Evolutionary conservation across 2,797 vertebrate species (phyloP).

Genomic region (Syngnathus rostellatus): DNA sequence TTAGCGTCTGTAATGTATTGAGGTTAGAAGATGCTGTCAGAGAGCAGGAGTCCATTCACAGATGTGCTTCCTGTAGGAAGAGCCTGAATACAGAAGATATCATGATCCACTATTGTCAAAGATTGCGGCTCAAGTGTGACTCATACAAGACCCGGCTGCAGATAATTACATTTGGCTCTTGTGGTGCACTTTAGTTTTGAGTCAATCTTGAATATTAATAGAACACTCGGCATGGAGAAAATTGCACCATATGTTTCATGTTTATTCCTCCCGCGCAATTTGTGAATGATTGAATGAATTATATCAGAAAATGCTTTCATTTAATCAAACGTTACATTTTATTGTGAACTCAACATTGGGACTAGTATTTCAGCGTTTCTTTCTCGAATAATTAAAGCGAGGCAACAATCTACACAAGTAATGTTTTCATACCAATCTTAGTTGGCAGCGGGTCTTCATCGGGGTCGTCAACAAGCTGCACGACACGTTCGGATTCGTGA

Average conservation of each 20-base stretch:
- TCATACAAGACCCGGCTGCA: conserved; percentile 25
- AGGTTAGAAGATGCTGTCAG: conserved; percentile 51
- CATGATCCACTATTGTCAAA: conserved; percentile 44
- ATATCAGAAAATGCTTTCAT: neutral
- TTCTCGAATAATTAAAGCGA: neutral
- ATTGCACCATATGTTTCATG: conserved; percentile 19
- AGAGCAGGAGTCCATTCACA: conserved; percentile 46
- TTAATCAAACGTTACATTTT: neutral
- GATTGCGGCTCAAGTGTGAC: conserved; percentile 32
- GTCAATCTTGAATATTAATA: conserved; percentile 35
- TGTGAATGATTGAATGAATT: neutral
- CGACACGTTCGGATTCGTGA: too few species aligned
- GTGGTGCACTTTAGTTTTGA: conserved; percentile 37
- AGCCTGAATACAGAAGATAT: conserved; percentile 44
- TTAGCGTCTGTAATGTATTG: conserved; percentile 56
- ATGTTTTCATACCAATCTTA: too few species aligned
- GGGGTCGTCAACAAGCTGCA: too few species aligned
- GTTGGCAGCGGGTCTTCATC: too few species aligned
- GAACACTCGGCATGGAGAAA: conserved; percentile 36
- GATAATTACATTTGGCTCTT: conserved; percentile 45
- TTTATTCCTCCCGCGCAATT: neutral
- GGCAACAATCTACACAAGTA: too few species aligned
- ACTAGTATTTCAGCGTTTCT: neutral
- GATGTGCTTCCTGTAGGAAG: conserved; percentile 40
- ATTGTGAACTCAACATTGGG: neutral